phyloP scores from a whole-genome alignment of 2,113 vertebrate species.

The Burhinus oedicnemus region DNA sequence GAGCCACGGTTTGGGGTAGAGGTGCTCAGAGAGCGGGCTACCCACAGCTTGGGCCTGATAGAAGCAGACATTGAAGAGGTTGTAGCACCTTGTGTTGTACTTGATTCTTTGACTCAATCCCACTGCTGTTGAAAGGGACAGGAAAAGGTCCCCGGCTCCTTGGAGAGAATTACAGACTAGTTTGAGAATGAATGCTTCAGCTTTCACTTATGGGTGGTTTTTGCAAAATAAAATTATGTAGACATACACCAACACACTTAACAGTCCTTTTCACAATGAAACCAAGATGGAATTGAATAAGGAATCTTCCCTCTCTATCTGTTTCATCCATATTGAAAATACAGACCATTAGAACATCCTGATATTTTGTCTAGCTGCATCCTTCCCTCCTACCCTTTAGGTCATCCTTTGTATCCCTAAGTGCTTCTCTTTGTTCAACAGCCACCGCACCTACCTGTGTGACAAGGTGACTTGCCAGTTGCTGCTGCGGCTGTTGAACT shows the following conservation, averaged over 20 bases:
- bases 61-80: neutral
- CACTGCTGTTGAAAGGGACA: neutral
- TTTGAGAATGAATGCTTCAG: neutral
- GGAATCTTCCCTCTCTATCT: neutral
- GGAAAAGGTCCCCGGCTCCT: neutral
- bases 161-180: neutral
- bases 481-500: constrained; percentile 80
- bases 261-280: neutral
- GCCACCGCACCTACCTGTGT: constrained; percentile 85
- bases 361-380: neutral
- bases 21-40: neutral
- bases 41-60: neutral
- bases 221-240: neutral
- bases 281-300: neutral
- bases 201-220: neutral
- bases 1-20: neutral
- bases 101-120: neutral
- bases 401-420: neutral
- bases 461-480: constrained; percentile 77
- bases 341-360: neutral
- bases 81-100: neutral
- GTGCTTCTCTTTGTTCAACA: neutral
- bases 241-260: fast-evolving
- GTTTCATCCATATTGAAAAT: neutral
- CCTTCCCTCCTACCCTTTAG: neutral